Evolutionary conservation across 1,140 invertebrate species (phyloP).

Genomic region (Megalonaias nervosa): DNA sequence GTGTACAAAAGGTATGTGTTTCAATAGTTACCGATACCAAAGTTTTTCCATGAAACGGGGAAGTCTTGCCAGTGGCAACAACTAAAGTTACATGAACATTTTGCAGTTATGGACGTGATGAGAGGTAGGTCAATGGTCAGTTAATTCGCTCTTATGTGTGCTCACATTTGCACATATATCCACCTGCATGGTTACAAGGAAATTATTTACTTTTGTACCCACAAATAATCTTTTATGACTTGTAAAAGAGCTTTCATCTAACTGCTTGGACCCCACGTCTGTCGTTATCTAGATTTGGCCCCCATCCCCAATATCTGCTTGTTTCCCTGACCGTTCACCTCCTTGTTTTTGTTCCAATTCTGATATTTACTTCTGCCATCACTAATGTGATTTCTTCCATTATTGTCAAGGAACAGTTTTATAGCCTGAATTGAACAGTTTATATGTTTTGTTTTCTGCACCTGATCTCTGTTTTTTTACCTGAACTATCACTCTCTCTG

Average conservation of each 20-base stretch:
- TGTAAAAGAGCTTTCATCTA: not conserved
- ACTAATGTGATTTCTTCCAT: too few species aligned
- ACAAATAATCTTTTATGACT: not conserved
- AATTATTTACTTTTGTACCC: not conserved
- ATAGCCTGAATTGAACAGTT: too few species aligned
- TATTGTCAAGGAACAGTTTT: too few species aligned
- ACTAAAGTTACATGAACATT: conserved; percentile 19
- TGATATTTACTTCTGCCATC: too few species aligned
- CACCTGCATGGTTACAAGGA: not conserved
- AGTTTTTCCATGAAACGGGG: conserved; percentile 15
- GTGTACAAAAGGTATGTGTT: not conserved
- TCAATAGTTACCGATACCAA: not conserved
- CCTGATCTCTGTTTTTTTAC: too few species aligned
- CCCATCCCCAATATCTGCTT: too few species aligned
- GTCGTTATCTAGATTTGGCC: too few species aligned
- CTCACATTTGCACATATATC: conserved; percentile 6
- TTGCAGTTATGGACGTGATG: not conserved
- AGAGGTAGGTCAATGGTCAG: not conserved
- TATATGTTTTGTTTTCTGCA: too few species aligned
- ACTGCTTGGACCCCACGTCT: too few species aligned
- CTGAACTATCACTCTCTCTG: too few species aligned
- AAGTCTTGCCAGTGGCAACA: conserved; percentile 28
- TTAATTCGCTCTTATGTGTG: not conserved
- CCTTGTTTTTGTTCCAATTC: too few species aligned
- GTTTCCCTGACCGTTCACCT: too few species aligned